These are phyloP conservation scores for Catamblyrhynchus diadema DNA, from an alignment of 2,797 vertebrate species.

Conservation along the genomic window DNA sequence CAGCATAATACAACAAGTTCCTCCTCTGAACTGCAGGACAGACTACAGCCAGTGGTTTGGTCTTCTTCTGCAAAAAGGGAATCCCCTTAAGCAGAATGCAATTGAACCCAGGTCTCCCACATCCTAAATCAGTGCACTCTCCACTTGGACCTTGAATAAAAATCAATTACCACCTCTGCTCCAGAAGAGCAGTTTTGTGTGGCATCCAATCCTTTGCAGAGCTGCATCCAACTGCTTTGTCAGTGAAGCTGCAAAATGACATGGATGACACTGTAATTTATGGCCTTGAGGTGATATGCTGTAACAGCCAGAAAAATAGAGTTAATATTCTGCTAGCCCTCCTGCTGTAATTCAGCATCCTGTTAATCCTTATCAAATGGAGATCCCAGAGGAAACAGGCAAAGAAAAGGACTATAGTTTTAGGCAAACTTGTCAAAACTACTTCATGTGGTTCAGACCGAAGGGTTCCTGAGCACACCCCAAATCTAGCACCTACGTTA, in stretches of 20 bases:
- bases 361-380: neutral
- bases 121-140: neutral
- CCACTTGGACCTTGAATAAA: neutral
- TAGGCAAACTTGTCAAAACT: neutral
- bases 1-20: neutral
- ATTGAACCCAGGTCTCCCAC: neutral
- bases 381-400: neutral
- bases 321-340: neutral
- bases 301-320: neutral
- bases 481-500: accelerated
- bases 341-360: neutral
- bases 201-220: neutral
- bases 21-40: neutral
- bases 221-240: neutral
- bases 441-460: accelerated
- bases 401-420: neutral
- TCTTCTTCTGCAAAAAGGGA: neutral
- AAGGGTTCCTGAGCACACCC: neutral
- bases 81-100: neutral
- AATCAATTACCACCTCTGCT: neutral
- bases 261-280: neutral
- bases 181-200: neutral
- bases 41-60: neutral
- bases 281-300: neutral
- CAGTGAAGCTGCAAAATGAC: neutral